Evolutionary conservation across 2,113 vertebrate genomes (phyloP).

Genomic region (Asarcornis scutulata): DNA sequence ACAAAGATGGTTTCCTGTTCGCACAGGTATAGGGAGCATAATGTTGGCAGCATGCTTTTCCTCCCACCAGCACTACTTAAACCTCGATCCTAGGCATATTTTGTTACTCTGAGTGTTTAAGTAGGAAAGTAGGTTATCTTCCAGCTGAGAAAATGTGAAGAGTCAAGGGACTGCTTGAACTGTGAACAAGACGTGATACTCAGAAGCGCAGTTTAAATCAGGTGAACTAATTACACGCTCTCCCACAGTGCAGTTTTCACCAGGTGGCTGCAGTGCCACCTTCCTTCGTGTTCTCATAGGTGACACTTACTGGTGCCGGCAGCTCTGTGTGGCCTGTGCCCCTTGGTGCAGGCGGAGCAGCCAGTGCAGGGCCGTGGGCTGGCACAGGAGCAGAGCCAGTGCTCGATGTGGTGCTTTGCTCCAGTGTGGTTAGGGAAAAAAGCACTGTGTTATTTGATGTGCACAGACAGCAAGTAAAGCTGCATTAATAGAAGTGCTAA

Average conservation of each 20-base stretch:
- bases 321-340: background rate
- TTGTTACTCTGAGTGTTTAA: background rate
- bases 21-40: background rate
- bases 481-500: background rate
- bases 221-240: background rate
- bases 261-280: background rate
- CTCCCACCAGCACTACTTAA: background rate
- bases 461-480: background rate
- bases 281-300: background rate
- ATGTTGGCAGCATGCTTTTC: background rate
- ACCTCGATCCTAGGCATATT: background rate
- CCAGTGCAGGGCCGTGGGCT: rapidly evolving
- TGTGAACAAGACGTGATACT: background rate
- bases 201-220: rapidly evolving
- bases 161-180: background rate
- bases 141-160: background rate
- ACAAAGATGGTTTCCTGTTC: background rate
- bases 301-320: rapidly evolving
- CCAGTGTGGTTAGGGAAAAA: rapidly evolving
- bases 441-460: rapidly evolving
- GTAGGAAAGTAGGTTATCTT: background rate
- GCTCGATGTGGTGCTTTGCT: background rate
- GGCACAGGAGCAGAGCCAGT: background rate
- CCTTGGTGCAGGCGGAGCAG: background rate
- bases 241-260: background rate